Base-by-base conservation (phyloP, 2,888 invertebrate genomes). In the Conus canariensis region DNA sequence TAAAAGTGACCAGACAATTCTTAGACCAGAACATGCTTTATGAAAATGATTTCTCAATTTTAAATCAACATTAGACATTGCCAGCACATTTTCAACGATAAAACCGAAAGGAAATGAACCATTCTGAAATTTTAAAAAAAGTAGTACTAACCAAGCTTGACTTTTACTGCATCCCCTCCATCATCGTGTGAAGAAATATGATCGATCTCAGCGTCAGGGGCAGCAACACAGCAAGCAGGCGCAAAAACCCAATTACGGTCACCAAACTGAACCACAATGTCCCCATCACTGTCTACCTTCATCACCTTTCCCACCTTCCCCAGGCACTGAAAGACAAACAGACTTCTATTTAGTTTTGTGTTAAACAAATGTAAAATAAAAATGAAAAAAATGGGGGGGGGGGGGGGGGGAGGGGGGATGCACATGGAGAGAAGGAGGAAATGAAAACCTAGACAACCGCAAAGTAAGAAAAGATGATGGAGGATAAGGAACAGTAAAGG, bases 241-340 rank as follows among this genome's bases (percentile, higher is more conserved):
- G 98, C 98, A 92, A 98, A 97, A 0, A 98, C 98, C 98, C 98
- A 98, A 59, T 98, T 97, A 92, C 97, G 97, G 7, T 97, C 97
- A 91, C 97, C 98, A 91, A 98, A 97, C 93, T 97, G 97, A 59
- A 98, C 98, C 60, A 98, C 97, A 92, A 98, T 96, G 96, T 98
- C 98, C 0, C 98, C 98, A 95, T 98, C 98, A 0, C 97, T 97
- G 95, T 98, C 98, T 2, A 98, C 97, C 96, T 98, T 98, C 7
- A 98, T 97, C 8, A 98, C 97, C 96, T 98, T 97, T 7, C 98
- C 98, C 25, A 96, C 95, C 94, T 97, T 97, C 2, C 98, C 98
- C 58, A 98, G 95, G 64, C 97, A 97, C 98, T 98, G 93, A 7
- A 74, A 90, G 64, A 7, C 12, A 64, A 7, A 64, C 12, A 64